Evolutionary conservation across 2,888 invertebrate genomes (phyloP), one percentile per base, ranked within the genome.

Genomic region (Caenorhabditis sp.): DNA sequence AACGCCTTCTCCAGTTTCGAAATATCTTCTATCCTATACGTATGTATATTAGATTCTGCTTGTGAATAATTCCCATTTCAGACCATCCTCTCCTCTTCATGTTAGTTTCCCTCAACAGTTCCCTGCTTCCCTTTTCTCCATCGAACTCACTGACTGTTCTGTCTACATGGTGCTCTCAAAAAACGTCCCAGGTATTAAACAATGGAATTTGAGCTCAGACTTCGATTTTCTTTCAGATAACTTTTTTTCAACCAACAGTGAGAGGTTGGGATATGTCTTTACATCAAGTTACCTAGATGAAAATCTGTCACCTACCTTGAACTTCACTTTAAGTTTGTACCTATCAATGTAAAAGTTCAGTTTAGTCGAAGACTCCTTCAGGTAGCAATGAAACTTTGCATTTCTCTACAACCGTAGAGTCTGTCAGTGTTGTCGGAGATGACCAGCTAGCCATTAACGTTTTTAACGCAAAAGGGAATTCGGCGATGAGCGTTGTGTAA

Each of bases 401-500:
- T 18, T 81, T 56, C 13, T 74, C 74, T 13, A 80, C 80, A 15
- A 53, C 58, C 3, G 80, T 81, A 1, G 80, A 81, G 32, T 76
- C 69, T 13, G 80, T 81, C n/a, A 76, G 51, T 22, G 70, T 76
- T 26, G 53, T 55, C 11, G 44, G 76, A 1, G 35, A 70, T 35
- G 65, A 76, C n/a, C 60, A 76, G 32, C 28, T 81, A 8, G 44
- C 74, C 18, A 81, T 81, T 11, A 81, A 65, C 24, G 80, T 81
- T 2, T 67, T 44, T 40, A 70, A 60, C n/a, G 44, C 53, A 24
- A 76, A 70, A 26, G 62, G 62, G 9, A 11, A 35, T 22, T 69
- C 77, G 0, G 70, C 80, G 22, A 81, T 81, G 80, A 81, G 80
- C 22, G 56, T 76, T 26, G 61, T 81, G 80, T 76, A 32, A 40